Base-by-base conservation (phyloP, 2,888 invertebrate species). In the Pyrocoelia pectoralis region DNA sequence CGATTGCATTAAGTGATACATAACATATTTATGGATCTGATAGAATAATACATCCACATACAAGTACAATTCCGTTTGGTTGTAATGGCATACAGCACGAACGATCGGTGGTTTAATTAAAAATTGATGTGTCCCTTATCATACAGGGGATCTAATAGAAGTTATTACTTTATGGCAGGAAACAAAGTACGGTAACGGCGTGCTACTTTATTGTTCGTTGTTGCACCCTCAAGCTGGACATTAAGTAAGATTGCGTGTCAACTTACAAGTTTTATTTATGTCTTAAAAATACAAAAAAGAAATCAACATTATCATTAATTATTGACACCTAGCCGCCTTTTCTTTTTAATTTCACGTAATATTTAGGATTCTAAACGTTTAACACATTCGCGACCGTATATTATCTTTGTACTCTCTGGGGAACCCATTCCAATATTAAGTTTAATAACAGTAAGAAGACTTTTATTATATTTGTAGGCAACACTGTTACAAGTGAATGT, bases 21-120 rank as follows among this genome's bases (percentile, higher is more conserved):
- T 50, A 57, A 54, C 41, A 53, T 65, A 65, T 65, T 61, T 65
- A 61, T 61, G 61, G 53, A 65, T 65, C 61, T 54, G 61, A 65
- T 65, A 65, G 58, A 48, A 51, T 19, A 12, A 38, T 46, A 52
- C 43, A 53, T 55, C 53, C 58, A 54, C 51, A 49, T 24, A 56
- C 48, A 38, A 29, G 56, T 53, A 18, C 29, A 40, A 50, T 49
- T 55, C 33, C 61, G 57, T 61, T 65, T 65, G 61, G 51, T 38
- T 38, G 52, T 66, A 66, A 66, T 66, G 60, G 66, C 53, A 43
- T 18, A 55, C 28, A 60, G 60, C 66, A 66, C 66, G 66, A 66
- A 66, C 62, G 62, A 66, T 66, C 59, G 66, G 52, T 57, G 59
- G 48, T 63, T 66, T 66, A 66, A 66, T 66, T 66, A 66, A 66